These are phyloP conservation scores for Dendroctonus ponderosae DNA, from an alignment of 1,140 invertebrate species.

Conservation along the genomic window DNA sequence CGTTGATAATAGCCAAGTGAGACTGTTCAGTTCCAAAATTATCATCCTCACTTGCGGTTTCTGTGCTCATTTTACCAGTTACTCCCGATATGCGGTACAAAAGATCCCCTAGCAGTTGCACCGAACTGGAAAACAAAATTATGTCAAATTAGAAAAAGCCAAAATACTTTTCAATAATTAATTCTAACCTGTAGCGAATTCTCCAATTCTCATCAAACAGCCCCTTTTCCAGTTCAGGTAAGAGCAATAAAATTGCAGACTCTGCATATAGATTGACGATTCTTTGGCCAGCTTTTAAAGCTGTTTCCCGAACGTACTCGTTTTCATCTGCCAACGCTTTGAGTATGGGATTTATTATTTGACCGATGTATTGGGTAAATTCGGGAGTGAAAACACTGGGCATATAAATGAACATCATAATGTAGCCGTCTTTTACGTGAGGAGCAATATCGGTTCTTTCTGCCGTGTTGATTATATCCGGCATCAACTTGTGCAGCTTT, in stretches of 20 bases:
- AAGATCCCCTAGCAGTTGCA: conserved; percentile 94
- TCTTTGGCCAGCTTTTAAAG: conserved; percentile 91
- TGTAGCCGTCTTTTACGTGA: conserved; percentile 98
- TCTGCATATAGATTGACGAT: conserved; percentile 97
- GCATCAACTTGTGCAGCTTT: conserved; percentile 96
- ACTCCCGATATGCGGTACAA: conserved; percentile 96
- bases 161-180: background rate
- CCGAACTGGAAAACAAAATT: conserved; percentile 65
- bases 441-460: conserved; percentile 93
- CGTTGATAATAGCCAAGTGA: conserved; percentile 84
- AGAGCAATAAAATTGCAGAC: conserved; percentile 87
- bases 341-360: conserved; percentile 96
- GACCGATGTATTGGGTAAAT: conserved; percentile 95
- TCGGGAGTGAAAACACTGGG: conserved; percentile 93
- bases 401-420: conserved; percentile 99
- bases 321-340: conserved; percentile 98
- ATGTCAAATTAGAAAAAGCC: background rate
- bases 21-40: conserved; percentile 98
- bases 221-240: conserved; percentile 92
- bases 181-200: conserved; percentile 74
- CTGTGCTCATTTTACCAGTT: conserved; percentile 98
- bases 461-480: conserved; percentile 95
- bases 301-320: conserved; percentile 97
- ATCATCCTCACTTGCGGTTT: conserved; percentile 96
- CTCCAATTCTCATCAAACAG: conserved; percentile 98